These are phyloP conservation scores for Amblyteles armatorius DNA, from an alignment of 2,888 invertebrate species.

Conservation along the genomic window DNA sequence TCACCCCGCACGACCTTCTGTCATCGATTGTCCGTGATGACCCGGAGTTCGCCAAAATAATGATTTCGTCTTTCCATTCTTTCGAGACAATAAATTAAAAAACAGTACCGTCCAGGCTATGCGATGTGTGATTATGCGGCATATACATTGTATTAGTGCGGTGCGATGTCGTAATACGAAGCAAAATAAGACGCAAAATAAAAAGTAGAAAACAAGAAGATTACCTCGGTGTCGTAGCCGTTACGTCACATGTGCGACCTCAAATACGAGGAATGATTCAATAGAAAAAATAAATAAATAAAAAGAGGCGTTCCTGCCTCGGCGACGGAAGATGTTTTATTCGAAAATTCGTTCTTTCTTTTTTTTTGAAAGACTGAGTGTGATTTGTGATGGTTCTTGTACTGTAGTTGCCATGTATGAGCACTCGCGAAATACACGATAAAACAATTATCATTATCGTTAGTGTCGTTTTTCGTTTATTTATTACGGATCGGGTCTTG, in stretches of 20 bases:
- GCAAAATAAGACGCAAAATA: conserved; percentile 42
- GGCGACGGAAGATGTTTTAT: conserved; percentile 22
- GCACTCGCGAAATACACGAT: conserved; percentile 46
- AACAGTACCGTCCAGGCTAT: conserved; percentile 51
- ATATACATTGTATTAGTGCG: conserved; percentile 43
- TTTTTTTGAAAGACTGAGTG: conserved; percentile 65
- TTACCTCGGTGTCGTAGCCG: conserved; percentile 20
- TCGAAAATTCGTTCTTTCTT: conserved; percentile 21
- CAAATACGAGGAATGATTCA: conserved; percentile 41
- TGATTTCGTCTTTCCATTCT: conserved; percentile 29
- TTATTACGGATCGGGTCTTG: conserved; percentile 38
- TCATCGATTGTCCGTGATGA: conserved; percentile 57
- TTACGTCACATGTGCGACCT: conserved; percentile 1
- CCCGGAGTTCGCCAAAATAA: conserved; percentile 48
- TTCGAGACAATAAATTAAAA: conserved; percentile 47
- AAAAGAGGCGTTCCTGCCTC: conserved; percentile 45
- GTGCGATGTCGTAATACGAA: conserved; percentile 49
- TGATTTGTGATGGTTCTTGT: conserved; percentile 70
- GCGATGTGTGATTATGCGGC: conserved; percentile 43
- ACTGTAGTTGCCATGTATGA: conserved; percentile 71
- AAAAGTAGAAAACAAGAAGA: conserved; percentile 32
- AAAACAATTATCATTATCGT: conserved; percentile 24
- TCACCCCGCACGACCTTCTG: conserved; percentile 29
- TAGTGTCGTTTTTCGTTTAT: conserved; percentile 28
- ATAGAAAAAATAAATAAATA: conserved; percentile 59